These are phyloP conservation scores for Tinamus major DNA, from an alignment of 2,797 vertebrate species.

Conservation along the genomic window DNA sequence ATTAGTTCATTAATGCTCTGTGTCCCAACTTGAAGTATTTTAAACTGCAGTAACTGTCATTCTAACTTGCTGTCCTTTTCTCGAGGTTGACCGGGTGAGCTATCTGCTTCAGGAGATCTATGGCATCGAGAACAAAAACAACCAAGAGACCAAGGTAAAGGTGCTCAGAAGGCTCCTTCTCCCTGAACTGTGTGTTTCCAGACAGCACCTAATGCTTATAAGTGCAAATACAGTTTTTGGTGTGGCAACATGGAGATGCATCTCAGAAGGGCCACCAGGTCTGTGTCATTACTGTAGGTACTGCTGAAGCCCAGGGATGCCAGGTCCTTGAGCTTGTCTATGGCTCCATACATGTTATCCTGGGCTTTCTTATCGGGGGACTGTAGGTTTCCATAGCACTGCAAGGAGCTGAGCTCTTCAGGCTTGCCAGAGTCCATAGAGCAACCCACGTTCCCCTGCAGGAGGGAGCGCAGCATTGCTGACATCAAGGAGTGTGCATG, in stretches of 20 bases:
- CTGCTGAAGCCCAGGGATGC: not conserved
- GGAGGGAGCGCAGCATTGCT: not conserved
- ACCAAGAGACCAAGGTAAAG: slow-evolving; percentile 96
- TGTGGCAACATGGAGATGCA: not conserved
- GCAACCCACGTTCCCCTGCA: not conserved
- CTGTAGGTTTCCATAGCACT: not conserved
- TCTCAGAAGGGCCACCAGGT: not conserved
- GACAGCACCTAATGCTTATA: not conserved
- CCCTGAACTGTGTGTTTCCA: not conserved
- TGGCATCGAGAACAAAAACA: slow-evolving; percentile 99
- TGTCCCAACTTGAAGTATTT: not conserved
- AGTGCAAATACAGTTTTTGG: not conserved
- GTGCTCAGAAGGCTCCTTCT: not conserved
- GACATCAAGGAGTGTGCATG: not conserved
- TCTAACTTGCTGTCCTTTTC: not conserved
- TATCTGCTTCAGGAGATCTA: slow-evolving; percentile 99
- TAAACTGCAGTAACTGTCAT: not conserved
- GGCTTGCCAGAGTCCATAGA: not conserved
- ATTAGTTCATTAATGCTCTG: not conserved
- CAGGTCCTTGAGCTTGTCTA: not conserved
- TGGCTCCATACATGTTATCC: not conserved
- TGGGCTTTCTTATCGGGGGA: not conserved
- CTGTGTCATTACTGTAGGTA: not conserved
- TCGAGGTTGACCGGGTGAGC: slow-evolving; percentile 96
- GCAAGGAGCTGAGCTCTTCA: not conserved